Evolutionary conservation across 2,888 invertebrate genomes (phyloP), one percentile per base, ranked within the genome.

Genomic region (Catocala sponsa): DNA sequence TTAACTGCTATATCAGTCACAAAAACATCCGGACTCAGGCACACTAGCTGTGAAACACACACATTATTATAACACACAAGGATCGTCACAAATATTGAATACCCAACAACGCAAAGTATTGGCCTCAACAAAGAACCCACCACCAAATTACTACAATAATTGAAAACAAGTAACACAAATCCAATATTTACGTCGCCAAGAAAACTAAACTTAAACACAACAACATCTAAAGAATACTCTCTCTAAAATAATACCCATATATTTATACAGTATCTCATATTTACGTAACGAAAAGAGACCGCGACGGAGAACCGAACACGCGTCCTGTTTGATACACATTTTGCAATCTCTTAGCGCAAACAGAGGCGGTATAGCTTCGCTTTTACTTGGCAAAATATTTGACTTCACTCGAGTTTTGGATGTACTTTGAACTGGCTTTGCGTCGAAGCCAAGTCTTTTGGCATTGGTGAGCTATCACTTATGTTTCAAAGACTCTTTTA

Each of bases 321-420:
- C 41, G 51, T 61, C 43, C 56, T 59, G 57, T 59, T 64, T 68
- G 60, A 63, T 62, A 68, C 63, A 67, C 62, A 63, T 63, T 64
- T 58, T 55, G 65, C 79, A 79, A 79, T 78, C 78, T 79, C 71
- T 65, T 54, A 69, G 35, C 43, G 65, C 65, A 78, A 78, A 78
- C 74, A 79, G n/a, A 57, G 59, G 55, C 44, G 51, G 60, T 69
- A 65, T 60, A 56, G 63, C 63, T 53, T 49, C 50, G 72, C 78
- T 77, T 69, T 74, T 73, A 74, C 67, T 59, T 62, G 60, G 63
- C 64, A 73, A 65, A 74, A 78, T 79, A 74, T 79, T 77, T 78
- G 70, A 63, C 41, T 63, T 65, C 61, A 65, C 61, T 57, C 35
- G 33, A 47, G 52, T 63, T 63, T 60, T 52, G 44, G 11, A 25